These are phyloP conservation scores for Clarias macrocephalus DNA, from an alignment of 2,113 vertebrate species.

Conservation along the genomic window DNA sequence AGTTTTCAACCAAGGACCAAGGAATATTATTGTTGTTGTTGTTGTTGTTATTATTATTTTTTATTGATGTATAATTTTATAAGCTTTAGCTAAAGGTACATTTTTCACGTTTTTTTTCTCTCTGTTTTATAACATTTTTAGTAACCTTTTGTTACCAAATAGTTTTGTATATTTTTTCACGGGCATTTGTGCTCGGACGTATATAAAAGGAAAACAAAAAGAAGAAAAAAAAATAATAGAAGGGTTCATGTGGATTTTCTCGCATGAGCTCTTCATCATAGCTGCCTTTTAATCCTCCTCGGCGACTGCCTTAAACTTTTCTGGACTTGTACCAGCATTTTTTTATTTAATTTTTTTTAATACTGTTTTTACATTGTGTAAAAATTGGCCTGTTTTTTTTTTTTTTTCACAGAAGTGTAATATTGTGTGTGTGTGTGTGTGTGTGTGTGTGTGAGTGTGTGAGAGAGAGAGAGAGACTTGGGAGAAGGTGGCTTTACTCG, in stretches of 20 bases:
- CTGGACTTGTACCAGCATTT: constrained; percentile 44
- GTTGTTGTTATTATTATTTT: constrained; percentile 71
- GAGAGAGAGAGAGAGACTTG: neutral
- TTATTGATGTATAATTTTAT: constrained; percentile 82
- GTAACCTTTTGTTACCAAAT: constrained; percentile 90
- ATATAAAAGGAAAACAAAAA: constrained; percentile 22
- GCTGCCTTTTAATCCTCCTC: constrained; percentile 50
- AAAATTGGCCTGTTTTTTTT: constrained; percentile 2
- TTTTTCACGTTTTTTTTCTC: constrained; percentile 83
- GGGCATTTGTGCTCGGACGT: constrained; percentile 51
- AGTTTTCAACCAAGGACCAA: constrained; percentile 91
- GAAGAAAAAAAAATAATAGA: constrained; percentile 17
- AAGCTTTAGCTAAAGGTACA: constrained; percentile 95
- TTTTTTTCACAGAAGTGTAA: neutral
- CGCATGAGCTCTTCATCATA: constrained; percentile 22
- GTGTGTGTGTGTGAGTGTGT: too few relatives aligned
- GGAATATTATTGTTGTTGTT: constrained; percentile 72
- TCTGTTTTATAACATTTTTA: constrained; percentile 82
- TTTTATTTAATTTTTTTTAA: constrained; percentile 35
- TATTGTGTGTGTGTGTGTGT: constrained; percentile 16
- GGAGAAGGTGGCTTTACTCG: constrained; percentile 31
- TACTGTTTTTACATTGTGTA: constrained; percentile 46
- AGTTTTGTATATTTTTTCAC: constrained; percentile 71
- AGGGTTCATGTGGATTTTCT: constrained; percentile 29
- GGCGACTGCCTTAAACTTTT: constrained; percentile 47